Evolutionary conservation across 2,888 invertebrate species (phyloP), one percentile per base, ranked within the genome.

Genomic region (Miltochrista miniata): DNA sequence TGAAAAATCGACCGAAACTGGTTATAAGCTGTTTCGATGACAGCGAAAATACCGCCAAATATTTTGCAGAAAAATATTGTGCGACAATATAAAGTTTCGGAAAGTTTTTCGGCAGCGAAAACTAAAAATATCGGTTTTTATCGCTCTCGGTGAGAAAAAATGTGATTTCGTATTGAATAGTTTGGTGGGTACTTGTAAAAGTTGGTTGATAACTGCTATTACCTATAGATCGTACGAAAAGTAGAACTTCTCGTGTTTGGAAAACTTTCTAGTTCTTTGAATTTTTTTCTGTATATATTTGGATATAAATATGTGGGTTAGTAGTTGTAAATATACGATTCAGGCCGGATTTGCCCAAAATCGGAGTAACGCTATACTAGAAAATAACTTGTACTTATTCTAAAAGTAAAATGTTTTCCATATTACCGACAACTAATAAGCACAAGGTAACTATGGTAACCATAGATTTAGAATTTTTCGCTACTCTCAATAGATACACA

Each of bases 161-260:
- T 66, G 56, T 64, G 59, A 64, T 66, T 56, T 53, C 39, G 45
- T 42, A 48, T 53, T 59, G 63, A 55, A 66, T 62, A 31, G 45
- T 36, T 35, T n/a, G 18, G n/a, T n/a, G n/a, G n/a, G 5, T 24
- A 24, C 18, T 45, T 40, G 41, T 33, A n/a, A 37, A 52, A 63
- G 48, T 58, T 47, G 48, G 50, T 29, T 24, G 39, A 42, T 56
- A 14, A 3, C 10, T 58, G 61, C 61, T 65, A 52, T 64, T 60
- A 49, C 48, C n/a, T 24, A 24, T 24, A 24, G 18, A 24, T 24
- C 51, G 45, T 5, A 24, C 18, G 18, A 4, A 8, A 61, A 61
- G 36, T 46, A 57, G 44, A 7, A n/a, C 39, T 43, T 50, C 51
- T 38, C 48, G 37, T 57, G 57, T 60, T 52, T 24, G 40, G 31